Evolutionary conservation across 1,140 invertebrate species (phyloP), one percentile per base, ranked within the genome.

Genomic region (Papilio polyxenes): DNA sequence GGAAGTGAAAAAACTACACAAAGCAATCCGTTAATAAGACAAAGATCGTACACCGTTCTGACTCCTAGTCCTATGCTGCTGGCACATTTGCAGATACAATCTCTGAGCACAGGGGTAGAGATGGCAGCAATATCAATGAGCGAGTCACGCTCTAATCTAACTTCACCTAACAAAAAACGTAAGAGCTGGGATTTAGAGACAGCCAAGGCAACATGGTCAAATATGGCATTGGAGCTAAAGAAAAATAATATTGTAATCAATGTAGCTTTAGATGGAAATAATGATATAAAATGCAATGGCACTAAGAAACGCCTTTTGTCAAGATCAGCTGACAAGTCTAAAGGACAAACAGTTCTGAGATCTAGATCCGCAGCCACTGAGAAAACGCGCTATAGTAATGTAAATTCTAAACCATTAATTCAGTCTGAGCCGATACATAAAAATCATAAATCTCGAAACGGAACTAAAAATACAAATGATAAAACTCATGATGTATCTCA

Each of bases 41-140:
- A 96, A 89, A 95, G 96, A 83, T 96, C 96, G 9, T 96, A 96
- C 81, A 95, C 96, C 0, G 85, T 96, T 15, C 94, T 96, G 2
- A 94, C 95, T 59, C 96, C 96, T 0, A 96, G 96, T 87, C 96
- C 96, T 0, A 93, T 96, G 82, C 90, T 96, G 17, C 84, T 96
- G 5, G 96, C 96, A 17, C 95, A 96, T 82, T 89, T 96, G 80
- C 93, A 96, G 87, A 94, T 94, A 20, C 94, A 95, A 84, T 93
- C 95, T 0, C 75, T 91, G 13, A 93, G 88, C 72, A 94, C 89
- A 51, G 94, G 92, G 44, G 89, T 95, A 10, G 94, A 95, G 81
- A 94, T 95, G 76, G 88, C 90, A 74, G 95, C 93, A n/a, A 95
- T 95, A 76, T 90, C 94, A 4, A 93, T 95, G 87, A 95, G 92